phyloP scores from a whole-genome alignment of 2,888 invertebrate species.

The Glomeris marginata region DNA sequence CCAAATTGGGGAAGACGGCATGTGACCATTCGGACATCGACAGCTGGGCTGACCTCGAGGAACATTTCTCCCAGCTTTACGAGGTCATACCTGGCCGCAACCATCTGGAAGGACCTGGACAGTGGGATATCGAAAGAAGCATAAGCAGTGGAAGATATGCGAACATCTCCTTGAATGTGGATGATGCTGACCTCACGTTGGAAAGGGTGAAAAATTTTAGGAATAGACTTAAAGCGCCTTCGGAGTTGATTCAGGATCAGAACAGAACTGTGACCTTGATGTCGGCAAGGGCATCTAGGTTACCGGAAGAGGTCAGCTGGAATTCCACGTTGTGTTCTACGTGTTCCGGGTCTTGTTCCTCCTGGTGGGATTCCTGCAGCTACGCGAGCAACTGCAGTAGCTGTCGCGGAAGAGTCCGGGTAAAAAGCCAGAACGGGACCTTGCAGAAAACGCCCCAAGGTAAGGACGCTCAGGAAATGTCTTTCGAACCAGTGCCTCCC shows the following conservation, averaged over 20 bases:
- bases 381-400: slow-evolving; percentile 7
- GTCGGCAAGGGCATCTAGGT: no score
- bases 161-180: neutral
- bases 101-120: neutral
- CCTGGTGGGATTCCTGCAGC: neutral
- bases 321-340: no score
- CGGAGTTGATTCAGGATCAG: no score
- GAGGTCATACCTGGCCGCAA: slow-evolving; percentile 12
- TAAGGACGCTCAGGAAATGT: neutral
- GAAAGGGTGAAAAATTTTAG: slow-evolving; percentile 12
- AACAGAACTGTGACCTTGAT: no score
- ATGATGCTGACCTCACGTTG: slow-evolving; percentile 7
- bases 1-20: slow-evolving; percentile 3
- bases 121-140: neutral
- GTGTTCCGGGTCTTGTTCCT: no score
- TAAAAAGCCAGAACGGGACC: no score
- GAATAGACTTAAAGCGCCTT: neutral
- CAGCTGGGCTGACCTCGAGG: slow-evolving; percentile 20
- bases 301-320: no score
- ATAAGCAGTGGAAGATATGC: neutral
- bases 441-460: no score
- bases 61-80: slow-evolving; percentile 21
- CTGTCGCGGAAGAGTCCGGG: neutral
- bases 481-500: slow-evolving; percentile 9
- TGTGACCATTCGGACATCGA: slow-evolving; percentile 13